Base-by-base conservation (phyloP, 2,888 invertebrate species). In the Lymantria monacha region DNA sequence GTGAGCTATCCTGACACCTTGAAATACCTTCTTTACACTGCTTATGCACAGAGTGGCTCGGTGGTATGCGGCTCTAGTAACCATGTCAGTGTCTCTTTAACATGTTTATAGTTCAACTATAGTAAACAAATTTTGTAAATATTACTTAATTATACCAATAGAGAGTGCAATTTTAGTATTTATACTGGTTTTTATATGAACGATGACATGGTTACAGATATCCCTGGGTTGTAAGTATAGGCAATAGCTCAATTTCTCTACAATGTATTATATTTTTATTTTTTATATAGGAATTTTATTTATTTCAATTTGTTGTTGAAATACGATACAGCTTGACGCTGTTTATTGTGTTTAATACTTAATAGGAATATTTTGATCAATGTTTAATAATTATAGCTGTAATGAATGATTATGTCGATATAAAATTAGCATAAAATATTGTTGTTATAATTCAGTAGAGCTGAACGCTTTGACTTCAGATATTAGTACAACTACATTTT, bases 181-280 rank as follows among this genome's bases (percentile, higher is more conserved):
- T 61, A 58, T 65, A 55, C 51, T 52, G 51, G 3, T 22, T 57
- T 50, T 57, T 56, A 66, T 53, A 57, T 57, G 65, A 68, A 69
- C 51, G 7, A 74, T 83, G 88, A 80, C 90, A 87, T 87, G 88
- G 90, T 87, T 83, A 83, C 83, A 75, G 81, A 82, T 69, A 83
- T 86, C 87, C 88, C 83, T 77, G 88, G 90, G 90, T 91, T 90
- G 89, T 85, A 83, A 77, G 83, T 83, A 73, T 88, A 90, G 85
- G 75, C 84, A 85, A 88, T 89, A 91, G 87, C 87, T 89, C 85
- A 86, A 84, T 87, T 81, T 75, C 69, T 74, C 69, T 69, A 70
- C 69, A 72, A 71, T 83, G 80, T 85, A 69, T 63, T 72, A 75
- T 83, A 63, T 74, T 64, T 67, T 70, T 80, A 79, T 67, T 70